Evolutionary conservation across 35 echinoderm and acorn worm species (phyloP).

Genomic region (Acanthaster planci): DNA sequence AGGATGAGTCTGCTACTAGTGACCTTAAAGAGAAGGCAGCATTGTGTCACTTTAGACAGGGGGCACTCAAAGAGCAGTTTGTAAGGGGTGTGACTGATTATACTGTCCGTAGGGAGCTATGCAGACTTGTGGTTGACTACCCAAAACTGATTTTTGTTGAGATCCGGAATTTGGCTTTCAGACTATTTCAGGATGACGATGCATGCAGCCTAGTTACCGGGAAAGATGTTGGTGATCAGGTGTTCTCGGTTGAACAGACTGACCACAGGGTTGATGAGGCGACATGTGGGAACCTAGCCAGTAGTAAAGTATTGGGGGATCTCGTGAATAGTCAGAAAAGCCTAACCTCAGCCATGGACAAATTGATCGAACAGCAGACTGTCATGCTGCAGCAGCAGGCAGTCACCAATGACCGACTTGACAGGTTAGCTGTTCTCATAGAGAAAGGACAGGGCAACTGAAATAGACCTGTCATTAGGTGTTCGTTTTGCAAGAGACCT

Average conservation of each 20-base stretch:
- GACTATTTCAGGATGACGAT: background rate
- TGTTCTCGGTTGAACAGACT: background rate
- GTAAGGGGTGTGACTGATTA: background rate
- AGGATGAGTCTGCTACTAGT: background rate
- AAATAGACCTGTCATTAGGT: background rate
- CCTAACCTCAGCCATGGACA: background rate
- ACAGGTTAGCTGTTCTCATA: background rate
- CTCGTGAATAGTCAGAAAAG: background rate
- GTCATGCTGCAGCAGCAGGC: background rate
- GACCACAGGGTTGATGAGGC: background rate
- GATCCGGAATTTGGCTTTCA: background rate
- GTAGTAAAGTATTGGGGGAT: background rate
- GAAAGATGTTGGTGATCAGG: background rate
- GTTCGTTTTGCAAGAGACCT: background rate
- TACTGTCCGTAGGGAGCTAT: background rate
- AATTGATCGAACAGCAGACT: background rate
- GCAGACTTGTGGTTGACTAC: background rate
- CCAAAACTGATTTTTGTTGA: background rate
- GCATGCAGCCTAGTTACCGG: background rate
- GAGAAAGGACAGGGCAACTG: background rate
- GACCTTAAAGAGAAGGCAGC: background rate
- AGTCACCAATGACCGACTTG: background rate
- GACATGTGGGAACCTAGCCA: background rate
- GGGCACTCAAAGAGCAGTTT: background rate
- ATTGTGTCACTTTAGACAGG: background rate